Base-by-base conservation (phyloP, 2,113 vertebrate species). In the Paedocypris sp. region DNA sequence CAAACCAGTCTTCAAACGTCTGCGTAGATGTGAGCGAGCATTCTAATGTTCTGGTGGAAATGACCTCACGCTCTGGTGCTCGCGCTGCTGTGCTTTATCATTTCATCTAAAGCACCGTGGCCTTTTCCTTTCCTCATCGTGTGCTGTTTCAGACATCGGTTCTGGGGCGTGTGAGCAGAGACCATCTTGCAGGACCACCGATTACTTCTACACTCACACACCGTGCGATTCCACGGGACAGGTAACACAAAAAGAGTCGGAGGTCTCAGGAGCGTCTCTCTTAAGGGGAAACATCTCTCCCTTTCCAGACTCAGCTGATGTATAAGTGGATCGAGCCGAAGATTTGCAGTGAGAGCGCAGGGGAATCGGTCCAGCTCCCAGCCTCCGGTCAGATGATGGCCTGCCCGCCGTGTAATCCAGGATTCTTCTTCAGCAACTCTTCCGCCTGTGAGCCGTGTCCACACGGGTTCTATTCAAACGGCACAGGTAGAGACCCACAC, bases 251-350 rank as follows among this genome's bases (percentile, higher is more conserved):
- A 25, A 33, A 41, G n/a, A n/a, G n/a, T n/a, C n/a, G n/a, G n/a
- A n/a, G n/a, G n/a, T n/a, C n/a, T n/a, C n/a, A n/a, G n/a, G n/a
- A n/a, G n/a, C n/a, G n/a, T n/a, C n/a, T n/a, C n/a, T n/a, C n/a
- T n/a, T n/a, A n/a, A n/a, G n/a, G n/a, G n/a, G n/a, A n/a, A n/a
- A n/a, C n/a, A n/a, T n/a, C n/a, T n/a, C n/a, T n/a, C n/a, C n/a
- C n/a, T 41, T 25, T 42, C 33, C 74, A 98, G 95, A 98, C 94
- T 0, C 91, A 90, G 76, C 79, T 95, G 56, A 92, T 91, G 91
- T 98, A 90, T 77, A 94, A 95, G 64, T 98, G 95, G 95, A 91
- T 88, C 4, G 85, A 92, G 52, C 93, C 95, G 0, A 98, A 97
- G 67, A 89, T 90, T 77, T 98, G 95, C 71, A 78, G 75, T 0